Percentiles rank a stretch among this genome's conserved stretches.
These are phyloP conservation scores for Druceiella hillmani DNA, from an alignment of 2,888 invertebrate genomes.

Conservation along the genomic window DNA sequence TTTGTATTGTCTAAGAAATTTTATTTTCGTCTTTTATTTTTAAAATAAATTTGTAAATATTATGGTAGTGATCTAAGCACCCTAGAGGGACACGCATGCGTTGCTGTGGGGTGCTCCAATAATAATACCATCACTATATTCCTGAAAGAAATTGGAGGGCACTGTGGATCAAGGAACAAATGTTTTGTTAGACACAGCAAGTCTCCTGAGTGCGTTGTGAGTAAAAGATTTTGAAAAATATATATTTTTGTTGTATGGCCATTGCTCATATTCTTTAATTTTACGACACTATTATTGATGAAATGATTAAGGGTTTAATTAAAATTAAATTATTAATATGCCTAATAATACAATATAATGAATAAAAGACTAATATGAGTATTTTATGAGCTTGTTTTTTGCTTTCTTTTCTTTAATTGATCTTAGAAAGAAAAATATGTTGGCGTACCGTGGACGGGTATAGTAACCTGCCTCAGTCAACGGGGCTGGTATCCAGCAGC, in stretches of 20 bases:
- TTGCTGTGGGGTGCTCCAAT: constrained; percentile 52
- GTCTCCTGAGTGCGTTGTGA: constrained; percentile 38
- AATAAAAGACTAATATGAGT: too few species aligned
- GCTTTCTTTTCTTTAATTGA: too few species aligned
- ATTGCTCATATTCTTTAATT: too few species aligned
- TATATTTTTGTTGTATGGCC: too few species aligned
- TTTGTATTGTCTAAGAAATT: constrained; percentile 4
- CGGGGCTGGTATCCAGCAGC: constrained; percentile 70
- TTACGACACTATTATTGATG: too few species aligned
- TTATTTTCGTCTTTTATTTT: constrained; percentile 7
- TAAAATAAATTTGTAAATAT: constrained; percentile 18
- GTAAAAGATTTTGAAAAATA: too few species aligned
- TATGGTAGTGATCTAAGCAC: constrained; percentile 32
- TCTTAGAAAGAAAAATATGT: too few species aligned
- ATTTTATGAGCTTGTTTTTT: too few species aligned
- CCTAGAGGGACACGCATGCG: constrained; percentile 47
- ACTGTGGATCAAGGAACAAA: constrained; percentile 48
- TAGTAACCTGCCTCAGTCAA: constrained; percentile 60
- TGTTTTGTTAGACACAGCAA: constrained; percentile 47
- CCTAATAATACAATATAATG: too few species aligned
- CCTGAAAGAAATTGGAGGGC: constrained; percentile 41
- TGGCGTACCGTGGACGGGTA: constrained; percentile 55
- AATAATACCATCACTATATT: constrained; percentile 49
- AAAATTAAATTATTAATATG: too few species aligned
- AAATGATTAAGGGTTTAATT: too few species aligned